A percentile compares a stretch with the other conserved stretches of the same genome.
Conservation (phyloP, 2,888 invertebrate genomes). For the Melinaea menophilus region DNA sequence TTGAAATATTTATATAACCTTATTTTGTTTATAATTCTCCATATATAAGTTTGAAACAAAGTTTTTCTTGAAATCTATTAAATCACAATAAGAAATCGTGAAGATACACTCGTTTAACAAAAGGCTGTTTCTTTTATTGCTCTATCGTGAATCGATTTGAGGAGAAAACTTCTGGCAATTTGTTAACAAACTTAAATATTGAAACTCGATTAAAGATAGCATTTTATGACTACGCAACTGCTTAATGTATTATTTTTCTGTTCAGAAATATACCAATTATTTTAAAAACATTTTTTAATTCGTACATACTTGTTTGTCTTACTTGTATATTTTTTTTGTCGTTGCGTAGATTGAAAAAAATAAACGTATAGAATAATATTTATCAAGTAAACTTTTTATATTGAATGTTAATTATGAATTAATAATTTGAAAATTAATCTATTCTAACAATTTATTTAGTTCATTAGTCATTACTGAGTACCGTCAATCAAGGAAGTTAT, state of each 20-base stretch:
- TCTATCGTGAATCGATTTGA: conserved; percentile 1
- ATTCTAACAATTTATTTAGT: background rate
- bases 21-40: too few relatives aligned
- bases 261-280: too few relatives aligned
- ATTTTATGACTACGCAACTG: too few relatives aligned
- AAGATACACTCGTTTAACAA: background rate
- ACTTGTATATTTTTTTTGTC: too few relatives aligned
- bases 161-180: background rate
- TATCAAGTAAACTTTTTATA: too few relatives aligned
- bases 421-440: background rate
- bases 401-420: too few relatives aligned
- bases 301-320: too few relatives aligned
- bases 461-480: background rate
- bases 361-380: too few relatives aligned
- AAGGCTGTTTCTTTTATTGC: conserved; percentile 1
- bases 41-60: background rate
- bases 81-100: background rate
- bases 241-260: too few relatives aligned
- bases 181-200: background rate
- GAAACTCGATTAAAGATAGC: background rate
- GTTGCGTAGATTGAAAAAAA: too few relatives aligned
- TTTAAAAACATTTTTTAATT: too few relatives aligned
- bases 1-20: too few relatives aligned
- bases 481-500: background rate
- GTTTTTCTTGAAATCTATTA: background rate